Percentiles rank a stretch among this genome's conserved stretches.
Evolutionary conservation across 1,140 invertebrate genomes (phyloP).

Genomic region (Drosophila kurseongensis): DNA sequence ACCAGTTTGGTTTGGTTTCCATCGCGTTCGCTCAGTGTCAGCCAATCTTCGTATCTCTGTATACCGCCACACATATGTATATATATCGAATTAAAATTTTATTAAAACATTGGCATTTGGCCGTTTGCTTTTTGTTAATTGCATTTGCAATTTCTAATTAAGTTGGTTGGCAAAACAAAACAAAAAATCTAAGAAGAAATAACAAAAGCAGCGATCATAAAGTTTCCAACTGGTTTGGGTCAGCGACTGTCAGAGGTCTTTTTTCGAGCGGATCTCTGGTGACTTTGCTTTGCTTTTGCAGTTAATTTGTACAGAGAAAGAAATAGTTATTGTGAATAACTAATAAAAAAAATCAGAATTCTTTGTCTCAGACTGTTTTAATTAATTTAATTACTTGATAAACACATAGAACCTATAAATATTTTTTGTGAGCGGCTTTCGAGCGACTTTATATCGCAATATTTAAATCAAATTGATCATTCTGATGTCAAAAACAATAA

Average conservation of each 20-base stretch:
- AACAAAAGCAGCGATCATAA: conserved; percentile 35
- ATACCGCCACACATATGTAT: conserved; percentile 18
- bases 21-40: conserved; percentile 45
- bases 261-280: conserved; percentile 37
- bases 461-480: too few relatives aligned
- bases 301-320: conserved; percentile 50
- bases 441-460: too few relatives aligned
- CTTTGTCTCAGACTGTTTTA: too few relatives aligned
- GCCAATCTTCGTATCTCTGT: conserved; percentile 22
- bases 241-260: conserved; percentile 39
- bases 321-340: not conserved
- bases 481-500: too few relatives aligned
- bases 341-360: too few relatives aligned
- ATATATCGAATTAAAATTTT: conserved; percentile 56
- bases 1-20: conserved; percentile 75
- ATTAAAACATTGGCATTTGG: conserved; percentile 58
- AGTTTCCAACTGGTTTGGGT: conserved; percentile 58
- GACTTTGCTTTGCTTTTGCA: conserved; percentile 58
- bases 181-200: conserved; percentile 11
- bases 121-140: conserved; percentile 64
- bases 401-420: too few relatives aligned
- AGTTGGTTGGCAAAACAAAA: conserved; percentile 57
- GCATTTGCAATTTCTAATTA: conserved; percentile 82
- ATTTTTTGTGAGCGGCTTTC: too few relatives aligned
- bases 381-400: too few relatives aligned